These are phyloP conservation scores for Eumerus sabulonum DNA, from an alignment of 2,888 invertebrate genomes.

Conservation along the genomic window DNA sequence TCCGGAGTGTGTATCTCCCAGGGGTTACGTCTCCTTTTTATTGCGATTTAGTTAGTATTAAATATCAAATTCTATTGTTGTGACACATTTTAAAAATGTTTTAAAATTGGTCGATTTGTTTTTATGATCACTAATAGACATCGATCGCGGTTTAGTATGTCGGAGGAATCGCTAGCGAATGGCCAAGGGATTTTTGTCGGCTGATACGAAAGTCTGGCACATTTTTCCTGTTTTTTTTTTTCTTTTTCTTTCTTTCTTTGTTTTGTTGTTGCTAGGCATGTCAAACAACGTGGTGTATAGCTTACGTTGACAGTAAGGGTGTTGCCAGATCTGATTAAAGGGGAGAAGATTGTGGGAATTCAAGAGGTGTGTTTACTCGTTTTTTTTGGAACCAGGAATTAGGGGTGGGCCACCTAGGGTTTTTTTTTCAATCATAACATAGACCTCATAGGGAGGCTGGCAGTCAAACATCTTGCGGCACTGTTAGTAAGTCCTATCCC, in stretches of 20 bases:
- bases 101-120: conserved; percentile 57
- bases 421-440: too few species aligned
- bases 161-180: conserved; percentile 63
- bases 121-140: conserved; percentile 66
- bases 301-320: too few species aligned
- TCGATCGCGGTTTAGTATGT: conserved; percentile 63
- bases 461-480: too few species aligned
- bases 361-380: too few species aligned
- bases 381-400: too few species aligned
- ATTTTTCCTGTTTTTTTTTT: conserved; percentile 13
- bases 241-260: too few species aligned
- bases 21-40: conserved; percentile 35
- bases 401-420: too few species aligned
- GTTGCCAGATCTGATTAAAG: too few species aligned
- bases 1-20: conserved; percentile 38
- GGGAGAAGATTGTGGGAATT: too few species aligned
- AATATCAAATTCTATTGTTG: conserved; percentile 64
- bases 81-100: conserved; percentile 65
- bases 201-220: conserved; percentile 30
- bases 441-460: too few species aligned
- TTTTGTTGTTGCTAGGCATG: neutral
- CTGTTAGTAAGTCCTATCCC: too few species aligned
- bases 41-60: conserved; percentile 27
- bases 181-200: conserved; percentile 35
- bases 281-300: conserved; percentile 12